Percentiles rank a stretch among this genome's conserved stretches.
Conservation (phyloP, 53 echinoderm and acorn worm genomes). For the Holothuria leucospilota region DNA sequence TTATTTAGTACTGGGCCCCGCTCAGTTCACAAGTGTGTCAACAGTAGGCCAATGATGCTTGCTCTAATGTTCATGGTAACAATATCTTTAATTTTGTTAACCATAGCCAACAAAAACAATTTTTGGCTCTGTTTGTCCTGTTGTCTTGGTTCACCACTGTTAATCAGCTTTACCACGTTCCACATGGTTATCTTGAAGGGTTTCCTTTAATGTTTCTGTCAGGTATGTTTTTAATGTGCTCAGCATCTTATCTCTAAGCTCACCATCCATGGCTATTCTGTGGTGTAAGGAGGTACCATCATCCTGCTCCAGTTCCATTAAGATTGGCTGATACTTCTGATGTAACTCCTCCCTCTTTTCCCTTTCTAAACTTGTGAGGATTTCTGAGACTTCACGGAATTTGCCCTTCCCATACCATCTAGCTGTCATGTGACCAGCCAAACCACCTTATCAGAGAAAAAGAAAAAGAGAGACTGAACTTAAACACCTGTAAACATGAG, state of each 20-base stretch:
- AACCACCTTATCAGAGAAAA: conserved; percentile 64
- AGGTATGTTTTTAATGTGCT: conserved; percentile 72
- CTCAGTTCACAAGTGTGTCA: too few relatives aligned
- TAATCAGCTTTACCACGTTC: conserved; percentile 95
- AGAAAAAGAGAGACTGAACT: neutral
- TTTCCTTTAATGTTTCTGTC: conserved; percentile 77
- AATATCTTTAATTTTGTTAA: too few relatives aligned
- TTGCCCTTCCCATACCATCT: conserved; percentile 86
- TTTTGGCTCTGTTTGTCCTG: too few relatives aligned
- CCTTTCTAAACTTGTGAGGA: conserved; percentile 72
- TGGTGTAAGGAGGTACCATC: conserved; percentile 72
- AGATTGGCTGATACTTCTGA: conserved; percentile 64
- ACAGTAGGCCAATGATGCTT: too few relatives aligned
- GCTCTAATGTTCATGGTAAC: too few relatives aligned
- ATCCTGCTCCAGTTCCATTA: conserved; percentile 74
- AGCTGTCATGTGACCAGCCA: conserved; percentile 78
- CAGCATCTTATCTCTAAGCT: conserved; percentile 80
- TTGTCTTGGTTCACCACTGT: conserved; percentile 2
- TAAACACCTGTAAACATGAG: too few relatives aligned
- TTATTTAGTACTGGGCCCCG: too few relatives aligned
- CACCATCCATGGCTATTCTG: conserved; percentile 78
- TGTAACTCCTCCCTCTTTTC: conserved; percentile 78
- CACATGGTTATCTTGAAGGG: conserved; percentile 66
- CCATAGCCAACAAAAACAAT: too few relatives aligned
- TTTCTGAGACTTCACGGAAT: conserved; percentile 70